Evolutionary conservation across 2,888 invertebrate genomes (phyloP).

Genomic region (Brachynemurus nebulosus): DNA sequence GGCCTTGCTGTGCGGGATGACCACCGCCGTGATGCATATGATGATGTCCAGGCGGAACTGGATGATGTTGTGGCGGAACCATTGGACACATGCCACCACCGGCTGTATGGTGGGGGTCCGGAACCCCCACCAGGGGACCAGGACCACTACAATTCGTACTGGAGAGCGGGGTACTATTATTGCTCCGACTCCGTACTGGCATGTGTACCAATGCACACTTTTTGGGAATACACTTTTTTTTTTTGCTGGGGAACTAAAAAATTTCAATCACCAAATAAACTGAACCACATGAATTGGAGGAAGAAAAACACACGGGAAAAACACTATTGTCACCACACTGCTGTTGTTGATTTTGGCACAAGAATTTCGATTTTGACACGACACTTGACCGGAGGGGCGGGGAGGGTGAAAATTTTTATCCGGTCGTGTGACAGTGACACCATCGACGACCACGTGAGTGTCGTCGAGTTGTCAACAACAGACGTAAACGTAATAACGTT

Average conservation of each 20-base stretch:
- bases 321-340: too few species aligned
- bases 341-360: too few species aligned
- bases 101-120: conserved; percentile 27
- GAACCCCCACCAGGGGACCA: conserved; percentile 21
- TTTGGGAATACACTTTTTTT: too few species aligned
- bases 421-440: background rate
- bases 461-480: background rate
- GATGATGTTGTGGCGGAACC: conserved; percentile 27
- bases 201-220: conserved; percentile 10
- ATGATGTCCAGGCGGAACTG: conserved; percentile 27
- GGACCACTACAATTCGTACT: conserved; percentile 18
- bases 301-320: too few species aligned
- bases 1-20: conserved; percentile 28
- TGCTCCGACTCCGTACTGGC: conserved; percentile 18
- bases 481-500: too few species aligned
- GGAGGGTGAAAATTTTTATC: background rate
- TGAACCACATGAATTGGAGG: too few species aligned
- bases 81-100: conserved; percentile 27
- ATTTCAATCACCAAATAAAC: too few species aligned
- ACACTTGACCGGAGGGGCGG: too few species aligned
- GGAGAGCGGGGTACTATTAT: conserved; percentile 10
- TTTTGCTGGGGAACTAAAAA: too few species aligned
- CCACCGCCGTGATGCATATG: conserved; percentile 27
- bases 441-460: background rate
- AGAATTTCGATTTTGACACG: too few species aligned